Evolutionary conservation across 2,113 vertebrate genomes (phyloP).

Genomic region (Vireo altiloquus): DNA sequence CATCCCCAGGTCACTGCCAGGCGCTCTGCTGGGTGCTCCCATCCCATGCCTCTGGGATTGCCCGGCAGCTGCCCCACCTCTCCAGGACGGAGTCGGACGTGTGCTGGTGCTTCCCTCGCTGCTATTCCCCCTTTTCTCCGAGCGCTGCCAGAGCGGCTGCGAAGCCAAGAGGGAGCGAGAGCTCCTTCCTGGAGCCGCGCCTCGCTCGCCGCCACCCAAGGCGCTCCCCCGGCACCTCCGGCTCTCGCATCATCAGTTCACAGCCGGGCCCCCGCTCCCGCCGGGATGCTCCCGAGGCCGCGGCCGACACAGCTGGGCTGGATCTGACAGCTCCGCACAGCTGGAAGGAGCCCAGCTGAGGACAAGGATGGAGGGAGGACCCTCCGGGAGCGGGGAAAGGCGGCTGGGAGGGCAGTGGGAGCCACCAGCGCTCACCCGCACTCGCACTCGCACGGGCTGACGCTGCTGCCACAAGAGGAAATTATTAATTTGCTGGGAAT

Average conservation of each 20-base stretch:
- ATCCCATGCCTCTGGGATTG: fast-evolving
- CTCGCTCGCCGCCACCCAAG: not conserved
- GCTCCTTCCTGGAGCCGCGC: not conserved
- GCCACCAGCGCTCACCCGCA: not conserved
- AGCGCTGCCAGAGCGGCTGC: not conserved
- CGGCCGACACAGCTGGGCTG: not conserved
- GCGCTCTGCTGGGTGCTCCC: not conserved
- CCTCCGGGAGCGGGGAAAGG: not conserved
- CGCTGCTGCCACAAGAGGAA: constrained; percentile 18
- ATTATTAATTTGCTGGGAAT: constrained; percentile 47
- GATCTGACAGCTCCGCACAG: not conserved
- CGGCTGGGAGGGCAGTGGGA: not conserved
- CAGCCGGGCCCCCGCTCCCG: not conserved
- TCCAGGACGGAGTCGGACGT: not conserved
- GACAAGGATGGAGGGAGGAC: not conserved
- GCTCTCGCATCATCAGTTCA: not conserved
- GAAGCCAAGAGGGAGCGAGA: not conserved
- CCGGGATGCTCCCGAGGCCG: not conserved
- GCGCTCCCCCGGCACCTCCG: not conserved
- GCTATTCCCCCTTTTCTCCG: fast-evolving
- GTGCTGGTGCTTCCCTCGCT: not conserved
- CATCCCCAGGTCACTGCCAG: fast-evolving
- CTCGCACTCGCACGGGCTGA: not conserved
- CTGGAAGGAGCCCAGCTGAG: constrained; percentile 31
- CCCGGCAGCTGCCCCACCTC: not conserved